A percentile compares a stretch with the other conserved stretches of the same genome.
These are phyloP conservation scores for Ctenodactylus gundi DNA, from an alignment of 2,113 vertebrate species.

Conservation along the genomic window DNA sequence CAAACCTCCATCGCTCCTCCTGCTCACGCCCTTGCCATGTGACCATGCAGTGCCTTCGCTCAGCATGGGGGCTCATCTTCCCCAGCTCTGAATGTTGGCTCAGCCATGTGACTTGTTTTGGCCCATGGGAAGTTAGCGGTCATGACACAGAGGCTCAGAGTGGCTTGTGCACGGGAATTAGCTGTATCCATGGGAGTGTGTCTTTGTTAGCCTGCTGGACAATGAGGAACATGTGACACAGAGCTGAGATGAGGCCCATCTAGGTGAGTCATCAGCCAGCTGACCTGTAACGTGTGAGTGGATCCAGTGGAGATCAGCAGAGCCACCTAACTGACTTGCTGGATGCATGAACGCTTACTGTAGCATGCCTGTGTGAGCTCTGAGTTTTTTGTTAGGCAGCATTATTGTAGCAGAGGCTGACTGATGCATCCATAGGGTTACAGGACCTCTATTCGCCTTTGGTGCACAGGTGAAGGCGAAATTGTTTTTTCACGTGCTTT, in stretches of 20 bases:
- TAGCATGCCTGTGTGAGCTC: background rate
- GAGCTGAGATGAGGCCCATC: background rate
- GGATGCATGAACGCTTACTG: background rate
- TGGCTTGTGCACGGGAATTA: background rate
- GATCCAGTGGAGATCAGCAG: background rate
- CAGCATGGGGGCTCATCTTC: background rate
- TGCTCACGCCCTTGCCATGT: background rate
- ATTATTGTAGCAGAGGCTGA: background rate
- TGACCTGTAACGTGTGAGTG: background rate
- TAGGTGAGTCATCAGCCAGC: background rate
- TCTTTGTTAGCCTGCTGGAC: background rate
- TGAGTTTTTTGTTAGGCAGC: background rate
- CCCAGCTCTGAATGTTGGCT: background rate
- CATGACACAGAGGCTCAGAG: background rate
- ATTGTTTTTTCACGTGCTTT: conserved; percentile 15
- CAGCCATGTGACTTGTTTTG: background rate
- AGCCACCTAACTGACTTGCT: background rate
- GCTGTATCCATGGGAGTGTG: background rate
- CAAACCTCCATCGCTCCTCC: background rate
- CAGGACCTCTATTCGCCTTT: background rate
- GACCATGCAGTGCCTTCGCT: background rate
- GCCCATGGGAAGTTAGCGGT: background rate
- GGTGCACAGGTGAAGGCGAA: background rate
- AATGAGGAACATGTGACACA: background rate
- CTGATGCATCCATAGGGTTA: background rate